Conservation (phyloP, 1,140 invertebrate genomes). For the Rhyzopertha dominica region DNA sequence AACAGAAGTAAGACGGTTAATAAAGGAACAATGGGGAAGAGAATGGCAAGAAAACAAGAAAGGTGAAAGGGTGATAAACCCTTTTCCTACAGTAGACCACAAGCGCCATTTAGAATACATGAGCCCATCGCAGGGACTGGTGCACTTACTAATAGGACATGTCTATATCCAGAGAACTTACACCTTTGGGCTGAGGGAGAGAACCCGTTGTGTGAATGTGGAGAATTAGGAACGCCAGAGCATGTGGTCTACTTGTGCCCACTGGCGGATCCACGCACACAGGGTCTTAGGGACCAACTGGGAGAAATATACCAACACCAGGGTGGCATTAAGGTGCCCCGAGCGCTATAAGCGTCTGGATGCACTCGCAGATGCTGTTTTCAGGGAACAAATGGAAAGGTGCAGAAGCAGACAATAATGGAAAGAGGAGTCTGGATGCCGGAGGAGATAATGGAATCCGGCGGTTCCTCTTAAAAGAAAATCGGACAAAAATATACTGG, state of each 20-base stretch:
- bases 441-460: too few species aligned
- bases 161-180: slow-evolving; percentile 1
- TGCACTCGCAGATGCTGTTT: too few species aligned
- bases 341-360: too few species aligned
- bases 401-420: too few species aligned
- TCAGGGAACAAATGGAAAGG: too few species aligned
- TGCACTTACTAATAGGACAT: slow-evolving; percentile 5
- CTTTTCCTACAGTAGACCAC: neutral
- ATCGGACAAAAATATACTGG: too few species aligned
- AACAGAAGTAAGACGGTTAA: neutral
- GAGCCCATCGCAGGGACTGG: neutral
- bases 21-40: neutral
- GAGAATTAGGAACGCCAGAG: neutral
- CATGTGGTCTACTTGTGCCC: slow-evolving; percentile 2
- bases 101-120: neutral
- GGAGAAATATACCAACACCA: too few species aligned
- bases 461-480: too few species aligned
- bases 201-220: neutral
- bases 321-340: too few species aligned
- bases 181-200: neutral
- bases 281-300: too few species aligned
- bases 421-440: too few species aligned
- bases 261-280: too few species aligned
- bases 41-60: neutral
- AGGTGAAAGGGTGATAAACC: slow-evolving; percentile 1